These are phyloP conservation scores for Nasonovia ribisnigri DNA, from an alignment of 2,888 invertebrate genomes.

Conservation along the genomic window DNA sequence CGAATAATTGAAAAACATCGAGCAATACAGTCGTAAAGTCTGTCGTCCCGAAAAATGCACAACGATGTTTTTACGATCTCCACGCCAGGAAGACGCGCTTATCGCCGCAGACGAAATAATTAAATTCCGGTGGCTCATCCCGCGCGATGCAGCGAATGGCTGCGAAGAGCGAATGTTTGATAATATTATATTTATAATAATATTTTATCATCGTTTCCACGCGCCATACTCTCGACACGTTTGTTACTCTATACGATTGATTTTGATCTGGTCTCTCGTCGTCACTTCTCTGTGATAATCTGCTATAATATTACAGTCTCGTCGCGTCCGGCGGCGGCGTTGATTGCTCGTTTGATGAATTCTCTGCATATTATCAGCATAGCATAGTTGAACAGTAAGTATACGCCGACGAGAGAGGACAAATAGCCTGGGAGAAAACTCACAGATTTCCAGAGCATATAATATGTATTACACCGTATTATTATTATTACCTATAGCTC, in stretches of 20 bases:
- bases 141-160: neutral
- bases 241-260: neutral
- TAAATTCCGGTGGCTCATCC: conserved; percentile 38
- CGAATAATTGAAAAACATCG: conserved; percentile 59
- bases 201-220: neutral
- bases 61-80: conserved; percentile 35
- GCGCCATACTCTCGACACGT: neutral
- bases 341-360: no score
- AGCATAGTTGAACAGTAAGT: no score
- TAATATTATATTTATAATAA: neutral
- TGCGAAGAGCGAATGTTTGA: neutral
- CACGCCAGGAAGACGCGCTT: neutral
- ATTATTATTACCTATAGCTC: no score
- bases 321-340: no score
- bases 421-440: no score
- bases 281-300: neutral
- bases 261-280: neutral
- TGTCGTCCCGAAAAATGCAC: conserved; percentile 50
- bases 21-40: conserved; percentile 58
- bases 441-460: no score
- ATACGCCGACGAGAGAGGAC: no score
- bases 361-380: no score
- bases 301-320: neutral
- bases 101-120: conserved; percentile 32
- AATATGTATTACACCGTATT: no score